These are phyloP conservation scores for Sceliomorpha sp. DNA, from an alignment of 2,888 invertebrate species.

Conservation along the genomic window DNA sequence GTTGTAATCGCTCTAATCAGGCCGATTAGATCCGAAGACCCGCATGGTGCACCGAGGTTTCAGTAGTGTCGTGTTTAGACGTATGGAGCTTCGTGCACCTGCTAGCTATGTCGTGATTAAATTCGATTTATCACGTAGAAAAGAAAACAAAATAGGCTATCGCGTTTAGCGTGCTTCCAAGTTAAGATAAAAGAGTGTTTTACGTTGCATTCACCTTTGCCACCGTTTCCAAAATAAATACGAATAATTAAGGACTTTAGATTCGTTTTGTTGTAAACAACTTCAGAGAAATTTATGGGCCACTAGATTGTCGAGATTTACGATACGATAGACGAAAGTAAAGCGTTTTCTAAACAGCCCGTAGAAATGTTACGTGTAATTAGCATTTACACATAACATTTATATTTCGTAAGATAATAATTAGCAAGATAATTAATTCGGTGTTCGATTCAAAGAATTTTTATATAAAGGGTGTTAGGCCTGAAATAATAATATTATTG, in stretches of 20 bases:
- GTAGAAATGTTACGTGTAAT: no score
- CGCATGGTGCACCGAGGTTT: conserved; percentile 43
- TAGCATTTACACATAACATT: no score
- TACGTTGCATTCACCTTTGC: background rate
- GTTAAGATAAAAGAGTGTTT: conserved; percentile 8
- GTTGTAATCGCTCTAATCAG: conserved; percentile 56
- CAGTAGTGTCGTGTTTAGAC: conserved; percentile 35
- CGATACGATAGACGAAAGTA: no score
- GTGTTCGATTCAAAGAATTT: no score
- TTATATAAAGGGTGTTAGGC: no score
- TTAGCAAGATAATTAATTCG: no score
- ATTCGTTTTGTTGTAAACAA: no score
- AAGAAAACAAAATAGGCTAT: conserved; percentile 21
- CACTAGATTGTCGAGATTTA: no score
- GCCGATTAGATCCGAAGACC: conserved; percentile 51
- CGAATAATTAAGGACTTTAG: no score
- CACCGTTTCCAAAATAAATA: background rate
- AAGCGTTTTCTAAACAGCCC: no score
- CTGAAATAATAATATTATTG: no score
- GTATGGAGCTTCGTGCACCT: conserved; percentile 20
- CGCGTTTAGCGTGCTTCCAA: conserved; percentile 19
- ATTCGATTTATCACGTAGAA: conserved; percentile 33
- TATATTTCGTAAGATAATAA: no score
- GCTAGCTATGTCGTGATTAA: conserved; percentile 27
- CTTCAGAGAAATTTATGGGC: background rate